A percentile compares a stretch with the other conserved stretches of the same genome.
Conservation (phyloP, 1,140 invertebrate genomes). For the Matsumurasca onukii region DNA sequence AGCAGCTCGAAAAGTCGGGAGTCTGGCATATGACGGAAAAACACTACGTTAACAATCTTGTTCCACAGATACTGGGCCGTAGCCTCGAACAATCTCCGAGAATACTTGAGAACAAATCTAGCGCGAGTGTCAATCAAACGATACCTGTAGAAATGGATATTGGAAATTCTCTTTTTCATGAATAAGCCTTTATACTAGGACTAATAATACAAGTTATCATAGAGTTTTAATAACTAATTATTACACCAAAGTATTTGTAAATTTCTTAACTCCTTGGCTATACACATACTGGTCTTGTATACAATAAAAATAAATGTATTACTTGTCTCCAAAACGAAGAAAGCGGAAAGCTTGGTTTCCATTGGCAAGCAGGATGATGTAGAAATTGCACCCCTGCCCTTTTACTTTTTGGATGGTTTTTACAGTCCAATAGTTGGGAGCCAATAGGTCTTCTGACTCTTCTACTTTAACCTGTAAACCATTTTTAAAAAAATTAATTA, state of each 20-base stretch:
- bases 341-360: slow-evolving; percentile 64
- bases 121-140: slow-evolving; percentile 66
- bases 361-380: slow-evolving; percentile 72
- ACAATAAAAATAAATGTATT: too few relatives aligned
- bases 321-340: slow-evolving; percentile 67
- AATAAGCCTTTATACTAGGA: too few relatives aligned
- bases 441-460: slow-evolving; percentile 64
- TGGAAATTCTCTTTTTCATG: too few relatives aligned
- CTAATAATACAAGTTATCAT: too few relatives aligned
- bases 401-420: slow-evolving; percentile 57
- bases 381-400: slow-evolving; percentile 64
- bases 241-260: too few relatives aligned
- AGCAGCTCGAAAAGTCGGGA: slow-evolving; percentile 63
- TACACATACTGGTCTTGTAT: too few relatives aligned
- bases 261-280: too few relatives aligned
- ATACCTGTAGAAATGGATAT: slow-evolving; percentile 59
- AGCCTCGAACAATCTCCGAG: slow-evolving; percentile 61
- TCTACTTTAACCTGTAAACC: slow-evolving; percentile 55
- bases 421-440: slow-evolving; percentile 57
- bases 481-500: background rate
- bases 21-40: slow-evolving; percentile 58
- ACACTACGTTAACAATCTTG: slow-evolving; percentile 71
- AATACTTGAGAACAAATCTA: slow-evolving; percentile 67
- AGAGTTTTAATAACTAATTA: too few relatives aligned
- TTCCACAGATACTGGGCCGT: slow-evolving; percentile 75